A percentile compares a stretch with the other conserved stretches of the same genome.
Conservation (phyloP, 1,140 invertebrate species). For the Neelides sp. region DNA sequence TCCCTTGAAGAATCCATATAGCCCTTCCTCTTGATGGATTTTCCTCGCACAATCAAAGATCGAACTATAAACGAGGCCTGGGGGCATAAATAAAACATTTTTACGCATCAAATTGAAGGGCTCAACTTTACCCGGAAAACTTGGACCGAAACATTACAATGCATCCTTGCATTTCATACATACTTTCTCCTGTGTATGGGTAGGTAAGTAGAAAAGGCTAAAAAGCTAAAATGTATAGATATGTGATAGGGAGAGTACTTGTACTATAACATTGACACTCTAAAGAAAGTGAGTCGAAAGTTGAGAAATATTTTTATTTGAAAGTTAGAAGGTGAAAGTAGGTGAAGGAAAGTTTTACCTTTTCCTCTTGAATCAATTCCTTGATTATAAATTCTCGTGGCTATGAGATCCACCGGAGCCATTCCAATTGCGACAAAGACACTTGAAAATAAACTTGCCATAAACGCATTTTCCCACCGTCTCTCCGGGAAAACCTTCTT, state of each 20-base stretch:
- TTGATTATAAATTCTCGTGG: conserved; percentile 83
- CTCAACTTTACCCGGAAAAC: too few relatives aligned
- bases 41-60: conserved; percentile 59
- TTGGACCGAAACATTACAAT: too few relatives aligned
- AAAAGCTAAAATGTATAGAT: too few relatives aligned
- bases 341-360: too few relatives aligned
- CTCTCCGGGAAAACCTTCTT: conserved; percentile 11
- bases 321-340: too few relatives aligned
- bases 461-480: conserved; percentile 17
- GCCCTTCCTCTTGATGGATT: conserved; percentile 56
- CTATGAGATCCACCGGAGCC: conserved; percentile 80
- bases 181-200: too few relatives aligned
- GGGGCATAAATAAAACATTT: conserved; percentile 20
- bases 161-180: too few relatives aligned
- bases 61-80: conserved; percentile 53
- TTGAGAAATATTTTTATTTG: too few relatives aligned
- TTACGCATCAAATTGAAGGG: neutral
- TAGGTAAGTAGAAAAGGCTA: too few relatives aligned
- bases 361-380: conserved; percentile 35
- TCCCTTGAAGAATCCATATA: conserved; percentile 70
- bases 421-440: conserved; percentile 64
- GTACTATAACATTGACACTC: too few relatives aligned
- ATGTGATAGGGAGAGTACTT: neutral
- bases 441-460: conserved; percentile 63
- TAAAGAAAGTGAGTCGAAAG: too few relatives aligned